phyloP scores from a whole-genome alignment of 2,113 vertebrate species.

The Nicator chloris region DNA sequence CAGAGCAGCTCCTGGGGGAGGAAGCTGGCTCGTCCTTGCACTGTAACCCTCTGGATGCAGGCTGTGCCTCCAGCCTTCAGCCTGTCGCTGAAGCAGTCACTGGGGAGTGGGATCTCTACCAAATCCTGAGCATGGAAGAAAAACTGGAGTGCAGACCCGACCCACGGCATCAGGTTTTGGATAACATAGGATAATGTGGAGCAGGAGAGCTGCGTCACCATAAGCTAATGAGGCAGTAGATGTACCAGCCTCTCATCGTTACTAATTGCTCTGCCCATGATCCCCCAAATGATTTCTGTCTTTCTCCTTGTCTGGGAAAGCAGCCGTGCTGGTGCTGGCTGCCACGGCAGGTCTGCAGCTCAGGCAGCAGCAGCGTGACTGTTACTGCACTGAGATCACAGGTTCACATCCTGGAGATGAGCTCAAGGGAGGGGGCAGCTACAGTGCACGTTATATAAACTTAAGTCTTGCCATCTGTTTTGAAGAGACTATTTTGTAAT shows the following conservation, averaged over 20 bases:
- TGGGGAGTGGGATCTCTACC: background rate
- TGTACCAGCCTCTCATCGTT: background rate
- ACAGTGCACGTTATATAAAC: background rate
- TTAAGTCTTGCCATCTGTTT: background rate
- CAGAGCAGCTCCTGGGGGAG: constrained; percentile 33
- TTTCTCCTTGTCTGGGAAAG: background rate
- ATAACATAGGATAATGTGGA: background rate
- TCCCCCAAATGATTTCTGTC: background rate
- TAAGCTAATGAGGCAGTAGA: background rate
- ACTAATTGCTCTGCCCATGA: background rate
- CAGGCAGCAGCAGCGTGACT: background rate
- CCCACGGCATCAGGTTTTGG: background rate
- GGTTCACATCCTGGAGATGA: background rate
- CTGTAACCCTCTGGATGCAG: background rate
- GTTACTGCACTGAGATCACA: background rate
- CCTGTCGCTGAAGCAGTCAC: background rate
- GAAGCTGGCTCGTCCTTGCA: background rate
- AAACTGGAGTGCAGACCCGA: background rate
- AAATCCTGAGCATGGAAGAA: background rate
- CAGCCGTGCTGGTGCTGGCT: background rate
- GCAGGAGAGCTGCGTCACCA: background rate
- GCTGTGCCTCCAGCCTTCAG: background rate
- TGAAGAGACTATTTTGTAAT: background rate
- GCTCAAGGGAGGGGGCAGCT: background rate
- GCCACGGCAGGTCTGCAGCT: background rate